Conservation (phyloP, 2,113 vertebrate species). For the Tinamus guttatus region DNA sequence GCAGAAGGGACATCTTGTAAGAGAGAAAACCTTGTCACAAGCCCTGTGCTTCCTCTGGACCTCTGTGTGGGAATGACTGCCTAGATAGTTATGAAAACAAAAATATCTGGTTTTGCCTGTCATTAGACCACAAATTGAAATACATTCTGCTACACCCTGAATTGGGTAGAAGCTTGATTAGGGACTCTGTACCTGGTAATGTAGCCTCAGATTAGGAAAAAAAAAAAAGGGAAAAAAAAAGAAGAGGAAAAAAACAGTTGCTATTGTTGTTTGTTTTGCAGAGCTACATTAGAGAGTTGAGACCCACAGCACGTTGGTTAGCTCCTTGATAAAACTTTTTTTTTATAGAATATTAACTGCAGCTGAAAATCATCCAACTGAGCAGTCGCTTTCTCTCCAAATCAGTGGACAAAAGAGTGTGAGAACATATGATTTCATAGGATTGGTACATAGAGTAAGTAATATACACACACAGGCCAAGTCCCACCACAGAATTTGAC, state of each 20-base stretch:
- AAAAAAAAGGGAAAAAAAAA: neutral
- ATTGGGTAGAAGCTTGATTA: neutral
- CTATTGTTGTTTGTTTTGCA: neutral
- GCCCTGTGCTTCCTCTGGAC: neutral
- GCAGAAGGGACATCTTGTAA: neutral
- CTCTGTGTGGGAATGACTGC: neutral
- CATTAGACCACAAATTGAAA: neutral
- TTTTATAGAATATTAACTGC: neutral
- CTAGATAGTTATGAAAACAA: neutral
- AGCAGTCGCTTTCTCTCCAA: neutral
- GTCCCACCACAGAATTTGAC: neutral
- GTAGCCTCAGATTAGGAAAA: neutral
- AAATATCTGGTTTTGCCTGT: neutral
- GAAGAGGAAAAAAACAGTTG: neutral
- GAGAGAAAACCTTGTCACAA: neutral
- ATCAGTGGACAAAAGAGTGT: neutral
- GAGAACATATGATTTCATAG: neutral
- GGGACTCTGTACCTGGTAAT: neutral
- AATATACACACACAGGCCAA: neutral
- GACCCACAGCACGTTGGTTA: neutral
- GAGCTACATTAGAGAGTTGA: neutral
- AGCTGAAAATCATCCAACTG: neutral
- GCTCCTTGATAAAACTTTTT: neutral
- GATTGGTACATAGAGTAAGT: neutral
- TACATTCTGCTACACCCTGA: neutral